Evolutionary conservation across 53 echinoderm and acorn worm genomes (phyloP).

Genomic region (Paracentrotus lividus): DNA sequence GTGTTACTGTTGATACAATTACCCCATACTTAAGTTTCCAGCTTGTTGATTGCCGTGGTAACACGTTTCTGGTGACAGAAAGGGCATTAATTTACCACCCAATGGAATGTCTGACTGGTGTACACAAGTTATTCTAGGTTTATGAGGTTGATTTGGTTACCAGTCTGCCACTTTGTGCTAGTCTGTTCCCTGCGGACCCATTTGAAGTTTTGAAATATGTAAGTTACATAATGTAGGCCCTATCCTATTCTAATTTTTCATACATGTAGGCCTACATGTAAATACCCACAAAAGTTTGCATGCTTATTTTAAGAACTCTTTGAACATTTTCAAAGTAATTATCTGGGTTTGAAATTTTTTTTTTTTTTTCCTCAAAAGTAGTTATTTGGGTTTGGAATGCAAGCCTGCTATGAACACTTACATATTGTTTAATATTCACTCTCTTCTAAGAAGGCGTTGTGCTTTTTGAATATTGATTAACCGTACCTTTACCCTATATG

Average conservation of each 20-base stretch:
- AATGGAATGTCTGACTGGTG: conserved; percentile 63
- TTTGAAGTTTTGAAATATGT: neutral
- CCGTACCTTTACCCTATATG: too few species aligned
- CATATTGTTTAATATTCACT: conserved; percentile 17
- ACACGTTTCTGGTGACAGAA: conserved; percentile 62
- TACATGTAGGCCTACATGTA: too few species aligned
- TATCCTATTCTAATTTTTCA: neutral
- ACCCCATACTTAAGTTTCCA: conserved; percentile 13
- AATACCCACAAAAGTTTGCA: neutral
- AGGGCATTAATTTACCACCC: conserved; percentile 71
- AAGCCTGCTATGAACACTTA: neutral
- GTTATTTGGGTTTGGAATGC: neutral
- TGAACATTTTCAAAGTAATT: neutral
- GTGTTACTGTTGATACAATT: conserved; percentile 64
- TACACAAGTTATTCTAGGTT: conserved; percentile 59
- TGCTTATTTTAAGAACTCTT: neutral
- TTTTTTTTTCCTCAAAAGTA: neutral
- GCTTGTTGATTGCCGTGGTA: conserved; percentile 62
- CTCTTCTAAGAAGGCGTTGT: conserved; percentile 32
- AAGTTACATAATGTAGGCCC: neutral
- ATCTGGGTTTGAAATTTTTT: neutral
- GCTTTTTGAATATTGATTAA: conserved; percentile 2
- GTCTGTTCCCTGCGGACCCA: neutral
- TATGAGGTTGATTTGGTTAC: conserved; percentile 55
- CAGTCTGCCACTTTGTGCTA: neutral